Evolutionary conservation across 2,888 invertebrate species (phyloP).

Genomic region (Idaea biselata): DNA sequence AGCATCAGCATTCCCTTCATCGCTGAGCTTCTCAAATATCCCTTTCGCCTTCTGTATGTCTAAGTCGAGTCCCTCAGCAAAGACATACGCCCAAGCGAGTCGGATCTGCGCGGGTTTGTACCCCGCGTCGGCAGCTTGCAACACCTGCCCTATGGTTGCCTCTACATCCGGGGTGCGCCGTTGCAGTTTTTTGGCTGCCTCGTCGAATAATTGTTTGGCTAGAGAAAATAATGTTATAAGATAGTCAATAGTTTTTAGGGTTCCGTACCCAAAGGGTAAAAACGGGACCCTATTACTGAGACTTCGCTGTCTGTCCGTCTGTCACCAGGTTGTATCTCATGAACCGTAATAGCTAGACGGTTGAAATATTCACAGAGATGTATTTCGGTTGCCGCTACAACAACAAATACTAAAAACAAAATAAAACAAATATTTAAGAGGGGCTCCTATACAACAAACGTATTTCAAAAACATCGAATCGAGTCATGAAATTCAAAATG

Average conservation of each 20-base stretch:
- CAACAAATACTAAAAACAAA: too few relatives aligned
- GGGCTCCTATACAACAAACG: too few relatives aligned
- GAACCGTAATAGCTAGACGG: too few relatives aligned
- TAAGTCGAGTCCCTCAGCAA: conserved; percentile 89
- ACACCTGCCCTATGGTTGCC: conserved; percentile 87
- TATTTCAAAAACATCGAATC: too few relatives aligned
- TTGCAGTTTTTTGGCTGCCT: conserved; percentile 85
- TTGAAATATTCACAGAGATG: too few relatives aligned
- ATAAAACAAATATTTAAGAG: too few relatives aligned
- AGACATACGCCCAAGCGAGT: conserved; percentile 93
- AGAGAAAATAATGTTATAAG: conserved; percentile 31
- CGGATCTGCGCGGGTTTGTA: conserved; percentile 90
- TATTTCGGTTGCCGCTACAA: too few relatives aligned
- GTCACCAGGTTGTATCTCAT: too few relatives aligned
- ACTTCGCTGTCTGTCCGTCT: too few relatives aligned
- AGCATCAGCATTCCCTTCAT: conserved; percentile 90
- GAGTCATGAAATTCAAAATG: too few relatives aligned
- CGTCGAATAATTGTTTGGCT: conserved; percentile 89
- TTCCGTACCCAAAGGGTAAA: too few relatives aligned
- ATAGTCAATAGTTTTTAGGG: background rate
- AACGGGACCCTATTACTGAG: too few relatives aligned
- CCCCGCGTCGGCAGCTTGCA: conserved; percentile 89
- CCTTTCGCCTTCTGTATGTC: conserved; percentile 87
- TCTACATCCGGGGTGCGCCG: conserved; percentile 87
- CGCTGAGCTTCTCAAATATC: conserved; percentile 88